Evolutionary conservation across 1,140 invertebrate species (phyloP).

Genomic region (Ostrea denselamellosa): DNA sequence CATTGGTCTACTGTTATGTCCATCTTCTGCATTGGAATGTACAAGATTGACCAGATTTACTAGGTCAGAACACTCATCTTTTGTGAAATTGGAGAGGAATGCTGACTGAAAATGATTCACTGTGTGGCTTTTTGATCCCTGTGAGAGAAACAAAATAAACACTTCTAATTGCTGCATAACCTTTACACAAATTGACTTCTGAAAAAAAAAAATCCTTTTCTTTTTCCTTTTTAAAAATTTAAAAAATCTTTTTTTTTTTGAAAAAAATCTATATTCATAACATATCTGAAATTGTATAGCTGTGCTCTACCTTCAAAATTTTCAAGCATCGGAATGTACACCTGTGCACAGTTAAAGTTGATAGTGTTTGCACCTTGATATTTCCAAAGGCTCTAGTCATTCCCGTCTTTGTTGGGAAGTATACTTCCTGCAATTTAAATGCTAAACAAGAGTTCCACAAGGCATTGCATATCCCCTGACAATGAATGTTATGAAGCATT

Average conservation of each 20-base stretch:
- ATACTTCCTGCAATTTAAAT: neutral
- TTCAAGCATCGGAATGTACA: slow-evolving; percentile 21
- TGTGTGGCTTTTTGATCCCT: neutral
- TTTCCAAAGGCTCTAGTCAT: neutral
- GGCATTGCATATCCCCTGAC: too few relatives aligned
- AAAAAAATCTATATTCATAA: too few relatives aligned
- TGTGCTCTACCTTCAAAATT: neutral
- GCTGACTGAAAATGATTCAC: slow-evolving; percentile 2
- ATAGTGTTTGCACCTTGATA: neutral
- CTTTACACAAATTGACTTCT: neutral
- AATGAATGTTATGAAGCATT: too few relatives aligned
- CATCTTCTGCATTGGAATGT: slow-evolving; percentile 3
- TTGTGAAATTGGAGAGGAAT: neutral
- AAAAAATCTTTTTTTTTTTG: too few relatives aligned
- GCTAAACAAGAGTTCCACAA: neutral
- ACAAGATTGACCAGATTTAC: neutral
- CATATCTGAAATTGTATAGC: neutral
- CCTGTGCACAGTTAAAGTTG: neutral
- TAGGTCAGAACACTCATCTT: neutral
- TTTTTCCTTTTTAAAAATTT: too few relatives aligned
- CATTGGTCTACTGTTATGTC: neutral
- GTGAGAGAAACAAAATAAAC: neutral
- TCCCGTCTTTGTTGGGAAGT: slow-evolving; percentile 15
- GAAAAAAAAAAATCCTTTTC: too few relatives aligned
- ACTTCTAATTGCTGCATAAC: neutral